These are phyloP conservation scores for Pseudomyrmex pallidus DNA, from an alignment of 1,140 invertebrate genomes.

Conservation along the genomic window DNA sequence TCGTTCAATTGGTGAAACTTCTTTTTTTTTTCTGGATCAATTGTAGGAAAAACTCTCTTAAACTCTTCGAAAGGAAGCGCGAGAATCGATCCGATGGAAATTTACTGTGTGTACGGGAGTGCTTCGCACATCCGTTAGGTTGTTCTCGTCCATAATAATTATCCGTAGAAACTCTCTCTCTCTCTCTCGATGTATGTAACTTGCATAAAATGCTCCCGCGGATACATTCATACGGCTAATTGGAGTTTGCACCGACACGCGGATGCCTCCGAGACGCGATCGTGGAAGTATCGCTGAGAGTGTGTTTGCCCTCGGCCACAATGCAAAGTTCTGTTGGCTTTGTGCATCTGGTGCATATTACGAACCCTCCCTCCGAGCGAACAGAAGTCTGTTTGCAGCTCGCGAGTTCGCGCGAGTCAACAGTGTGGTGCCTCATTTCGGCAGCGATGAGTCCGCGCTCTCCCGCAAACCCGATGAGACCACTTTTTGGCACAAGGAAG, in stretches of 20 bases:
- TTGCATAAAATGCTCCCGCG: neutral
- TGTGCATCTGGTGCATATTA: conserved; percentile 59
- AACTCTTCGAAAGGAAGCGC: too few relatives aligned
- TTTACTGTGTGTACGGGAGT: too few relatives aligned
- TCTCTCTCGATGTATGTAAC: neutral
- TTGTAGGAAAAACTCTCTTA: too few relatives aligned
- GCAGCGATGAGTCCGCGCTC: neutral
- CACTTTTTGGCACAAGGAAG: neutral
- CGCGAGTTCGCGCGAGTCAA: conserved; percentile 19
- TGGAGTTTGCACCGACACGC: too few relatives aligned
- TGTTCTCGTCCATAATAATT: too few relatives aligned
- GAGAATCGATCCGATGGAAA: too few relatives aligned
- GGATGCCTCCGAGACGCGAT: too few relatives aligned
- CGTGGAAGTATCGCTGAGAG: neutral
- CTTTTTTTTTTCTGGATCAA: too few relatives aligned
- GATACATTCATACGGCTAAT: neutral
- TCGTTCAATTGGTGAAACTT: too few relatives aligned
- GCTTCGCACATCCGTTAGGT: too few relatives aligned
- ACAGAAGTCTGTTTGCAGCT: conserved; percentile 35
- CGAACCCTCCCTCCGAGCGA: neutral
- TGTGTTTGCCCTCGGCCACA: neutral
- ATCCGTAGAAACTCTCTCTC: too few relatives aligned
- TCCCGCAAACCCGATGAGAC: neutral
- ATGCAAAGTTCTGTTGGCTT: neutral
- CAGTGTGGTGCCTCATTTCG: conserved; percentile 8